Percentiles rank a stretch among this genome's conserved stretches.
Evolutionary conservation across 1,140 invertebrate genomes (phyloP).

Genomic region (Arctopsyche grandis): DNA sequence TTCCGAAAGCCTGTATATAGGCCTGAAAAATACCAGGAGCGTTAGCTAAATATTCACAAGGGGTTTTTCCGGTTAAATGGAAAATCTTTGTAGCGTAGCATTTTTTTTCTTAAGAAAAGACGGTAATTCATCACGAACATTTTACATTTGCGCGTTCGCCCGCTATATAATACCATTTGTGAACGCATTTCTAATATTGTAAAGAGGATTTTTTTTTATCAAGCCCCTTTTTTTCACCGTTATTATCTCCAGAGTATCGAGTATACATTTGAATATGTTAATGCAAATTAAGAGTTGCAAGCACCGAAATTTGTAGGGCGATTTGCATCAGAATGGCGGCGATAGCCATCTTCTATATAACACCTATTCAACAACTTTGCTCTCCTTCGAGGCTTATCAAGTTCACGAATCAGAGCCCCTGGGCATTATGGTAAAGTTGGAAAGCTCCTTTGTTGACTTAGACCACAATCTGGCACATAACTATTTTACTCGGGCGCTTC

Average conservation of each 20-base stretch:
- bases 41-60: conserved; percentile 12
- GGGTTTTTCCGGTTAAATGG: no score
- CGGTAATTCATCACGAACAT: no score
- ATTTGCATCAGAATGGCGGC: conserved; percentile 3
- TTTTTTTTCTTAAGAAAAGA: no score
- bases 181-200: no score
- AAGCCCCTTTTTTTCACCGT: no score
- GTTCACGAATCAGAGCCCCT: not conserved
- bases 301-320: not conserved
- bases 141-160: no score
- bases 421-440: conserved; percentile 6
- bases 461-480: not conserved
- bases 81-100: no score
- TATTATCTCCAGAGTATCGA: no score
- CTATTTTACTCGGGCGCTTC: no score
- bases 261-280: no score
- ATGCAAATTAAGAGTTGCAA: not conserved
- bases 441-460: not conserved
- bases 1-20: not conserved
- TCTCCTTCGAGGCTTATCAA: conserved; percentile 8
- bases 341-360: conserved; percentile 2
- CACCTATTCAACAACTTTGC: conserved; percentile 6
- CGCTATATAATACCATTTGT: no score
- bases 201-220: no score
- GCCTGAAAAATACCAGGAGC: not conserved